Evolutionary conservation across 2,797 vertebrate genomes (phyloP), one percentile per base, ranked within the genome.

Genomic region (Sandelia bainsii): DNA sequence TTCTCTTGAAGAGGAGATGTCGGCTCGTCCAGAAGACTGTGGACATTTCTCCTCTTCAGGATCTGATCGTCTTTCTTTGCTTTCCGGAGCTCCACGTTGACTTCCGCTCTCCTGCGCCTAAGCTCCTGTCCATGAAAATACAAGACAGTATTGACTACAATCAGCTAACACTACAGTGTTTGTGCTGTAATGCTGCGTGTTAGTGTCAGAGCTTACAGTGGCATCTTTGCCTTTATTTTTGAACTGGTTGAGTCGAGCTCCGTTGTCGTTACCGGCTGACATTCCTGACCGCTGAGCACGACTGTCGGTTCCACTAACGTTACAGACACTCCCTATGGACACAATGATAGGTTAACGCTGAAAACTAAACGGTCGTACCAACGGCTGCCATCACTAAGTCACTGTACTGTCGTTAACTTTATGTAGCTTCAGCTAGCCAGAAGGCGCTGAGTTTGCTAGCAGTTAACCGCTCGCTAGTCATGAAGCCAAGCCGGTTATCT

Each of bases 21-120:
- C 0, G 93, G 91, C 37, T 97, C 95, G 0, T 96, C 95, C 8
- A 92, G 87, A 32, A 94, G 91, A 23, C 79, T 94, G 81, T 91
- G 92, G 20, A 98, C 95, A 4, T 98, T 97, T 83, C 97, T 95
- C 89, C 93, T 95, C 88, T 98, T 98, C 60, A 97, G 91, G 86
- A 98, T 94, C 84, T 98, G 96, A 1, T 98, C 96, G 58, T 99
- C 96, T 77, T 97, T 99, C 89, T 96, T 99, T 0, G 96, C 96
- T 89, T 97, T 99, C 16, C 97, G 93, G 39, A 98, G 92, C 69
- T 98, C 97, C 49, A 97, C 96, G 8, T 94, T 97, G 56, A 96
- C 95, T 85, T 98, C 97, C 54, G 96, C 93, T 59, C 97, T 90
- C 11, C 96, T 92, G 3, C 96, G 94, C 65, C 97, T 92, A 58